Conservation (phyloP, 2,113 vertebrate species). For the Martes martes region DNA sequence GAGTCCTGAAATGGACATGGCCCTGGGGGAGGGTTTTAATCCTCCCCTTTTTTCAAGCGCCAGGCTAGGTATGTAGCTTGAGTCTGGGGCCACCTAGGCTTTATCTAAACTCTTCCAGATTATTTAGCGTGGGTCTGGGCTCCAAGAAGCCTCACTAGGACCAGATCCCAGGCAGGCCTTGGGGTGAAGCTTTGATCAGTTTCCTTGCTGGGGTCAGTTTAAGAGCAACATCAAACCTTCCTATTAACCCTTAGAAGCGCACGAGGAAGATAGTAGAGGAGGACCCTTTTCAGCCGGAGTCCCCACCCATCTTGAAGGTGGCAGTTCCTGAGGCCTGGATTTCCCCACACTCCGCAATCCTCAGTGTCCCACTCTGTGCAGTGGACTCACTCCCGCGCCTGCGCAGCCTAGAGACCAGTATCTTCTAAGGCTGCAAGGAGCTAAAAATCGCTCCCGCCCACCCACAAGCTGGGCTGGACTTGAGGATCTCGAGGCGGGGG, state of each 20-base stretch:
- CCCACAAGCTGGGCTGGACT: conserved; percentile 76
- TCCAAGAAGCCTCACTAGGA: not conserved
- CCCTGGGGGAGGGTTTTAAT: not conserved
- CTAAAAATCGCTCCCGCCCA: conserved; percentile 79
- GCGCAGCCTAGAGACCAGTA: conserved; percentile 59
- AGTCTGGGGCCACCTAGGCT: not conserved
- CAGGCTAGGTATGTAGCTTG: not conserved
- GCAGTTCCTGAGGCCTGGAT: not conserved
- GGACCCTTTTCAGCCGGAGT: not conserved
- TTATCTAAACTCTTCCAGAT: not conserved
- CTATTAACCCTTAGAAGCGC: not conserved
- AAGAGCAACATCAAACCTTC: not conserved
- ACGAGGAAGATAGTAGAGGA: not conserved
- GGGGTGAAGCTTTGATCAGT: not conserved
- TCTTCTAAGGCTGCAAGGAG: conserved; percentile 53
- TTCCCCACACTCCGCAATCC: not conserved
- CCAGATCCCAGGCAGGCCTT: not conserved
- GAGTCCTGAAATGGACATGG: not conserved
- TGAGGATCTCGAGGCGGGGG: not conserved
- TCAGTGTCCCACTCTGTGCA: conserved; percentile 60
- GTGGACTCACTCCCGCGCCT: conserved; percentile 59
- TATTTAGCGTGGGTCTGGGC: not conserved
- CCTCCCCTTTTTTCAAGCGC: not conserved
- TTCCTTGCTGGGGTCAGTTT: not conserved
- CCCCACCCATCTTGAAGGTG: not conserved